Base-by-base conservation (phyloP, 2,888 invertebrate genomes). In the Cepaea hortensis region DNA sequence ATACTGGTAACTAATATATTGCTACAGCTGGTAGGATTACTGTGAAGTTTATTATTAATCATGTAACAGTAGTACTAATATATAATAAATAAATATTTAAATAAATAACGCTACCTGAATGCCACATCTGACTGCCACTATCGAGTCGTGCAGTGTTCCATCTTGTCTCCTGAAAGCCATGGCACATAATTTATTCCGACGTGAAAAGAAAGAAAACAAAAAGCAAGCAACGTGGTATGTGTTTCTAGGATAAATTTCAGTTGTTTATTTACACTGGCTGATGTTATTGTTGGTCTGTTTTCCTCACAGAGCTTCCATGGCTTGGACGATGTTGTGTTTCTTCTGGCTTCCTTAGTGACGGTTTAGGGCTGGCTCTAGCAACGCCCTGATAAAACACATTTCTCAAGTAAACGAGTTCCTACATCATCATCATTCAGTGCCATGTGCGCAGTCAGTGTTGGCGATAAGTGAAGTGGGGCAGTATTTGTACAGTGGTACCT, bases 271-370 rank as follows among this genome's bases (percentile, higher is more conserved):
- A 46, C 4, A 15, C 23, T 35, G 35, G 61, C 5, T 35, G 62
- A 23, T 77, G n/a, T 61, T 55, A n/a, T 20, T 35, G 18, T 62
- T 35, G 13, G 2, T 11, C 18, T 68, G 5, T 46, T 3, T 50
- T 11, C 55, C 3, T 23, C 23, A 77, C n/a, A 55, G 23, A 55
- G 11, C 7, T 3, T 0, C 55, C n/a, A 7, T 9, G 48, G 9
- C 68, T 35, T 55, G 35, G 20, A 62, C 50, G 7, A 48, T 68
- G 13, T 11, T 68, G 6, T 79, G 5, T 35, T n/a, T 20, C 65
- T 48, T 23, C 20, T 72, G 15, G 88, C 88, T 88, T 88, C 88
- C 88, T 80, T 88, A 88, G 88, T 81, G 87, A 88, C 85, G 70
- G 75, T 20, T 79, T 50, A 76, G 65, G 20, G 80, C 81, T 50